Percentiles rank a stretch among this genome's conserved stretches.
phyloP scores from a whole-genome alignment of 2,888 invertebrate genomes.

The Rhagium mordax region DNA sequence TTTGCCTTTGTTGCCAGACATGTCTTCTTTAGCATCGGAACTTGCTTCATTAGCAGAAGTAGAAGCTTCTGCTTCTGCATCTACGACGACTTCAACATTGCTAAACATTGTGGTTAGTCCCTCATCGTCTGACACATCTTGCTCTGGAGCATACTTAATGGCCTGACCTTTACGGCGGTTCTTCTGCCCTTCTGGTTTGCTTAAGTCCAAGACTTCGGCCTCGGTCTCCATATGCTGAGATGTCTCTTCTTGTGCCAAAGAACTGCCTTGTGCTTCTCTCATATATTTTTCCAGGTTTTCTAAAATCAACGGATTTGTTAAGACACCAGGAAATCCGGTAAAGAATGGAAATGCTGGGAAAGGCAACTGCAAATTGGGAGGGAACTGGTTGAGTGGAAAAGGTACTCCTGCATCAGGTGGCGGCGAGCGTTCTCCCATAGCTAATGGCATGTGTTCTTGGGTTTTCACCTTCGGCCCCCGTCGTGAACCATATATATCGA shows the following conservation, averaged over 20 bases:
- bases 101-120: slow-evolving; percentile 63
- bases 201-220: slow-evolving; percentile 75
- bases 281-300: slow-evolving; percentile 45
- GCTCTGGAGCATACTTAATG: slow-evolving; percentile 80
- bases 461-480: slow-evolving; percentile 82
- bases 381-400: slow-evolving; percentile 50
- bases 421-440: slow-evolving; percentile 31
- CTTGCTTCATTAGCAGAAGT: slow-evolving; percentile 41
- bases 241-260: slow-evolving; percentile 16
- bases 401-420: slow-evolving; percentile 41
- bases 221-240: slow-evolving; percentile 49
- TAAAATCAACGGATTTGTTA: slow-evolving; percentile 59
- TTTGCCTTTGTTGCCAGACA: slow-evolving; percentile 50
- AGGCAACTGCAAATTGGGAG: slow-evolving; percentile 51
- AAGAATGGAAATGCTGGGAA: slow-evolving; percentile 55
- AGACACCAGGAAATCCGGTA: slow-evolving; percentile 53
- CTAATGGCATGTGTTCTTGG: slow-evolving; percentile 28
- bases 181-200: slow-evolving; percentile 67
- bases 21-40: slow-evolving; percentile 30
- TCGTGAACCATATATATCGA: slow-evolving; percentile 92
- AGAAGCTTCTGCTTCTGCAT: slow-evolving; percentile 34
- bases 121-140: slow-evolving; percentile 63
- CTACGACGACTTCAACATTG: slow-evolving; percentile 61
- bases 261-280: slow-evolving; percentile 37
- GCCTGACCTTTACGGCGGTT: slow-evolving; percentile 89